phyloP scores from a whole-genome alignment of 1,140 invertebrate genomes.

The Subanguina moxae region DNA sequence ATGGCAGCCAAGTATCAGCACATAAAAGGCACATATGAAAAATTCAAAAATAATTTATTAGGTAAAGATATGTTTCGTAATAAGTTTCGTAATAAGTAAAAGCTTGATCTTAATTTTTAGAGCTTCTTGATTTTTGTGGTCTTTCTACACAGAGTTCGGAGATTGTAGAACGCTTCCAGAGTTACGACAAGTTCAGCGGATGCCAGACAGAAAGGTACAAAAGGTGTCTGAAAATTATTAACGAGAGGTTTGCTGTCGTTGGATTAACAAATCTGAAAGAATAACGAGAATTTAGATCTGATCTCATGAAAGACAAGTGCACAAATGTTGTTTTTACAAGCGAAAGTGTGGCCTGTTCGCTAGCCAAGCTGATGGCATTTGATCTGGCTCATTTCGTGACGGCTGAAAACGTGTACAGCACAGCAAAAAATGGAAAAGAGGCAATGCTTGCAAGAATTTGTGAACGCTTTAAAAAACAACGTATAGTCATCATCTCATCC shows the following conservation, averaged over 20 bases:
- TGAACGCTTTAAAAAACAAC: constrained; percentile 14
- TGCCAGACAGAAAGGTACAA: neutral
- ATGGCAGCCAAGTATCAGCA: constrained; percentile 12
- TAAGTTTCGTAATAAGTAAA: neutral
- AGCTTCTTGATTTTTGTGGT: neutral
- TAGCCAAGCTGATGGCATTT: constrained; percentile 10
- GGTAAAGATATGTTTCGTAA: neutral
- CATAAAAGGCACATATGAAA: constrained; percentile 14
- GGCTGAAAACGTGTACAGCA: constrained; percentile 20
- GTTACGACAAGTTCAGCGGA: neutral
- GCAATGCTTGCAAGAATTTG: constrained; percentile 8
- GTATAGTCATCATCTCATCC: constrained; percentile 6
- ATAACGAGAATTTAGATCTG: neutral
- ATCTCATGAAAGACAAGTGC: neutral
- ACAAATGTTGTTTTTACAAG: constrained; percentile 16
- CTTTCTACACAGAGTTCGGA: neutral
- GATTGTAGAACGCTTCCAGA: neutral
- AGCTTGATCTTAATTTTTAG: neutral
- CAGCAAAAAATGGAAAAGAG: constrained; percentile 5
- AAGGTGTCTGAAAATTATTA: neutral
- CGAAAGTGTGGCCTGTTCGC: constrained; percentile 8
- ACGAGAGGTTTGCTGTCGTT: neutral
- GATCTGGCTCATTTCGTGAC: constrained; percentile 11
- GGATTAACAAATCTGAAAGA: neutral
- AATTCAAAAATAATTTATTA: neutral